Conservation (phyloP, 2,113 vertebrate genomes). For the Bothrops jararaca region DNA sequence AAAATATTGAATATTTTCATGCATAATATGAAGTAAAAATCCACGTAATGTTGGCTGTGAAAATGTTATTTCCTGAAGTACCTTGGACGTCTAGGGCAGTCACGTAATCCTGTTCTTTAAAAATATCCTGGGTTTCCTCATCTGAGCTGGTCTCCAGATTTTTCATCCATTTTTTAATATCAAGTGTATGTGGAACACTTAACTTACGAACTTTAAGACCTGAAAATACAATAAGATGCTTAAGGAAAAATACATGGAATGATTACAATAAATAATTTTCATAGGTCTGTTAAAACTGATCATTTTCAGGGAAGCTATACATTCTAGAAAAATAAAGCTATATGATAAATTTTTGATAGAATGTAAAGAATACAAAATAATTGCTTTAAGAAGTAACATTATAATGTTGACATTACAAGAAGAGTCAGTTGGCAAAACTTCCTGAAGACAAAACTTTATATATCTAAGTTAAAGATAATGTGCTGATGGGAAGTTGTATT, state of each 20-base stretch:
- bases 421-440: not conserved
- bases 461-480: not conserved
- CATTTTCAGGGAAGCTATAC: not conserved
- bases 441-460: not conserved
- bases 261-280: not conserved
- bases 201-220: slow-evolving; percentile 61
- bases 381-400: not conserved
- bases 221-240: not conserved
- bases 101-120: slow-evolving; percentile 82
- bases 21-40: not conserved
- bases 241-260: not conserved
- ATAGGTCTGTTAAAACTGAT: not conserved
- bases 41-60: not conserved
- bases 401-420: not conserved
- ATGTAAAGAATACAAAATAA: not conserved
- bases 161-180: slow-evolving; percentile 70
- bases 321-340: not conserved
- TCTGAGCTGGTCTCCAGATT: slow-evolving; percentile 54
- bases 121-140: slow-evolving; percentile 65
- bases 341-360: not conserved
- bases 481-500: not conserved
- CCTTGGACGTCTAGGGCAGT: slow-evolving; percentile 78
- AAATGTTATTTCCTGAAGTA: slow-evolving; percentile 41
- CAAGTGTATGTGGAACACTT: slow-evolving; percentile 70
- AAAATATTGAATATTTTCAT: not conserved